Base-by-base conservation (phyloP, 2,888 invertebrate species). In the Agrilus biguttatus region DNA sequence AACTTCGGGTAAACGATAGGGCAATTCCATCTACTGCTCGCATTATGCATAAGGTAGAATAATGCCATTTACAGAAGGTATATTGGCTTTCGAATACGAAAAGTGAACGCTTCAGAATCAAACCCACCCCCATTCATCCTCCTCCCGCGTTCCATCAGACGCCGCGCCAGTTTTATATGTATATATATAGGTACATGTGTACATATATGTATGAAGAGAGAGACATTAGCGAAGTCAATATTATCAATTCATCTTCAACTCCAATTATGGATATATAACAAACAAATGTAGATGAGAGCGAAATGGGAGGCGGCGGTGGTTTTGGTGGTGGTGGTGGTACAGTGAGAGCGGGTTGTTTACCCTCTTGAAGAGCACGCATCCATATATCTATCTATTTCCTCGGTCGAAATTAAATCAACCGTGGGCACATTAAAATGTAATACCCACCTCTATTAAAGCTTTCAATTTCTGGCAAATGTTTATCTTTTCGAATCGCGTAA, bases 381-480 rank as follows among this genome's bases (percentile, higher is more conserved):
- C 44, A 46, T 46, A 44, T 33, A 33, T 10, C 36, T 40, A 49
- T 60, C 58, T 53, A 57, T 60, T 59, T 49, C 28, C 44, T 57
- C 49, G 55, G 56, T 54, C 58, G 59, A 61, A 61, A 63, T 63
- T 62, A 61, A 63, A 63, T 63, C 60, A 60, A 52, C 53, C 56
- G 52, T 53, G 54, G 53, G 54, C 55, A 58, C 58, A 58, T 61
- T 63, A 62, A 63, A 65, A 62, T 65, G 63, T 63, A 57, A 60
- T 56, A 59, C 55, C 60, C 60, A 63, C 62, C 62, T 62, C 61
- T 58, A 59, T 61, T 59, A 58, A 56, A 57, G 62, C 63, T 62
- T 62, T 62, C 63, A 62, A 63, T 63, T 65, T 61, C 58, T 53
- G 47, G 49, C 39, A 57, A 58, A 59, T 65, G 63, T 65, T 65